Percentiles rank a stretch among this genome's conserved stretches.
Evolutionary conservation across 2,797 vertebrate species (phyloP).

Genomic region (Etheostoma perlongum): DNA sequence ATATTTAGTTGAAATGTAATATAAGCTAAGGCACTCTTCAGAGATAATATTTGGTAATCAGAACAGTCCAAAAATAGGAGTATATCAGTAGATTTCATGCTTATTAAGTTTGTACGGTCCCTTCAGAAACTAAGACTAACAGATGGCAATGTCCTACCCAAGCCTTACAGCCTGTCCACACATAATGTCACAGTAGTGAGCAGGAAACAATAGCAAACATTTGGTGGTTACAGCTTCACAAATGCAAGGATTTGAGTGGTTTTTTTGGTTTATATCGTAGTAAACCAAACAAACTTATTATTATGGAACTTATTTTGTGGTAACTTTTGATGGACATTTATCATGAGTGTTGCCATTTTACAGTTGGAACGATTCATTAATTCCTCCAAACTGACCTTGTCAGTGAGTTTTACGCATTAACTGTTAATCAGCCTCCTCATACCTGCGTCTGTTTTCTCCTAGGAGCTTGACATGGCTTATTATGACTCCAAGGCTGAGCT

Average conservation of each 20-base stretch:
- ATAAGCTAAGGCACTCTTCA: slow-evolving; percentile 17
- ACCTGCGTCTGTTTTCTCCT: slow-evolving; percentile 57
- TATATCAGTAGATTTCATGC: slow-evolving; percentile 48
- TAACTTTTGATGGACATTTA: not conserved
- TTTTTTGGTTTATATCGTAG: not conserved
- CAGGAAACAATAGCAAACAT: slow-evolving; percentile 62
- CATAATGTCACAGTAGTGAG: slow-evolving; percentile 52
- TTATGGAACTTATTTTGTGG: not conserved
- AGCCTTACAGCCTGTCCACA: slow-evolving; percentile 63
- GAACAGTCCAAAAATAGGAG: slow-evolving; percentile 60
- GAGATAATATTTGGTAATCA: slow-evolving; percentile 44
- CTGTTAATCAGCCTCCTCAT: slow-evolving; percentile 4
- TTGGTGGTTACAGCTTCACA: slow-evolving; percentile 54
- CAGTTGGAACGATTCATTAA: not conserved
- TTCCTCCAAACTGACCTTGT: not conserved
- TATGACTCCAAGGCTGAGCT: slow-evolving; percentile 97
- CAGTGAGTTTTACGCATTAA: not conserved
- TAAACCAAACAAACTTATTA: not conserved
- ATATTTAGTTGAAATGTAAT: slow-evolving; percentile 27
- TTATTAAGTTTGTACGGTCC: slow-evolving; percentile 56
- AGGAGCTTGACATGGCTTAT: slow-evolving; percentile 97
- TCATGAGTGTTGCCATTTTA: not conserved
- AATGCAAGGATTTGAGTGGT: slow-evolving; percentile 34
- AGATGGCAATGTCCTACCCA: slow-evolving; percentile 65
- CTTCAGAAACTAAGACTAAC: slow-evolving; percentile 56